Conservation (phyloP, 2,113 vertebrate genomes). For the Crotalus tigris region DNA sequence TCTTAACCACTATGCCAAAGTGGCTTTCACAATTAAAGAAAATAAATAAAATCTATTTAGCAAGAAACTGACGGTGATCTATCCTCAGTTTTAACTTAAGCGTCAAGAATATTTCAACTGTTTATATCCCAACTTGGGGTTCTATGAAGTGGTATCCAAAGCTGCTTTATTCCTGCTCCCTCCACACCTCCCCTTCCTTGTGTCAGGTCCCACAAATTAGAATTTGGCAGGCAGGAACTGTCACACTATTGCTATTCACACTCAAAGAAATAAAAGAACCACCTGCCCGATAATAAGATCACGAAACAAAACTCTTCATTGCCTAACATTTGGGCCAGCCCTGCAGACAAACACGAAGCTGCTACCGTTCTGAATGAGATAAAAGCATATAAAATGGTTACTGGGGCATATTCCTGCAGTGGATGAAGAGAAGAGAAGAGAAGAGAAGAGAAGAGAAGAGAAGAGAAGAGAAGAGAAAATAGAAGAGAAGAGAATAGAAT, state of each 20-base stretch:
- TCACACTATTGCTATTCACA: neutral
- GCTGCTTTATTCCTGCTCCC: too few relatives aligned
- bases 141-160: neutral
- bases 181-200: too few relatives aligned
- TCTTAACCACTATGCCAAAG: too few relatives aligned
- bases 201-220: neutral
- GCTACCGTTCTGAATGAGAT: neutral
- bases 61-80: too few relatives aligned
- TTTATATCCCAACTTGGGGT: too few relatives aligned
- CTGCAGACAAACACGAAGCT: neutral
- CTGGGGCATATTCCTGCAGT: too few relatives aligned
- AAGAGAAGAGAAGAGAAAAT: too few relatives aligned
- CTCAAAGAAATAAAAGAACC: neutral
- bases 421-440: too few relatives aligned
- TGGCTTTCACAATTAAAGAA: neutral
- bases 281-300: neutral
- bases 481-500: too few relatives aligned
- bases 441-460: too few relatives aligned
- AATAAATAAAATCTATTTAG: neutral
- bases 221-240: neutral
- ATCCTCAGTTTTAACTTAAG: too few relatives aligned
- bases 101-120: too few relatives aligned
- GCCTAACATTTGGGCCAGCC: neutral
- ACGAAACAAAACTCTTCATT: neutral
- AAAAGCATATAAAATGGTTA: neutral